Percentiles rank a stretch among this genome's conserved stretches.
phyloP scores from a whole-genome alignment of 1,140 invertebrate species.

The Sarcophaga bullata region DNA sequence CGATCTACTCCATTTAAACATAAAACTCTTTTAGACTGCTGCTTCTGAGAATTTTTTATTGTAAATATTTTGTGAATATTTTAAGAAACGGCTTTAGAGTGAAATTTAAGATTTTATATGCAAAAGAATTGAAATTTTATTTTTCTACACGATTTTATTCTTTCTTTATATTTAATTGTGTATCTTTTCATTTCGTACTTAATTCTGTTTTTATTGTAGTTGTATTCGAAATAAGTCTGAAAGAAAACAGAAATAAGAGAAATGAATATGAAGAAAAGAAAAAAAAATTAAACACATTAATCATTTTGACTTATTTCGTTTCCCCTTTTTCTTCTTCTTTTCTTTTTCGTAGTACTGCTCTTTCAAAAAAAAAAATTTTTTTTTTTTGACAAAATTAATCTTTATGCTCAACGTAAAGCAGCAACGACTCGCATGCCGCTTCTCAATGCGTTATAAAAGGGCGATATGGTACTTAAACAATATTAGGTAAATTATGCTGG shows the following conservation, averaged over 20 bases:
- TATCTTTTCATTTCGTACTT: background rate
- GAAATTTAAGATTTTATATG: background rate
- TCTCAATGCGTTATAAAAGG: slow-evolving; percentile 7
- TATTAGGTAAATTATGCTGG: background rate
- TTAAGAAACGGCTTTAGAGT: background rate
- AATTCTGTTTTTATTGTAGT: background rate
- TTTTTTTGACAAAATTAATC: slow-evolving; percentile 60
- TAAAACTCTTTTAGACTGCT: too few species aligned
- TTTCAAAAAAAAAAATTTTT: slow-evolving; percentile 1
- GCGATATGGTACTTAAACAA: slow-evolving; percentile 29
- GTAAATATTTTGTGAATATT: background rate
- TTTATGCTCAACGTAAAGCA: slow-evolving; percentile 59
- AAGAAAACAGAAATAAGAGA: slow-evolving; percentile 4
- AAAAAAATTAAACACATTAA: slow-evolving; percentile 53
- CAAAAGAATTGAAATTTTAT: background rate
- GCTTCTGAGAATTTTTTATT: too few species aligned
- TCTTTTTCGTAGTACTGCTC: background rate
- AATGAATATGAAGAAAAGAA: background rate
- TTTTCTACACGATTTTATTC: background rate
- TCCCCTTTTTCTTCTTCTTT: slow-evolving; percentile 49
- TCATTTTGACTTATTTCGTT: slow-evolving; percentile 64
- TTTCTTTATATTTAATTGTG: background rate
- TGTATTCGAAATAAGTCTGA: slow-evolving; percentile 25
- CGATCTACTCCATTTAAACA: too few species aligned
- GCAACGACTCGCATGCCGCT: slow-evolving; percentile 44